Percentiles rank a stretch among this genome's conserved stretches.
These are phyloP conservation scores for Ischnus inquisitorius DNA, from an alignment of 2,888 invertebrate species.

Conservation along the genomic window DNA sequence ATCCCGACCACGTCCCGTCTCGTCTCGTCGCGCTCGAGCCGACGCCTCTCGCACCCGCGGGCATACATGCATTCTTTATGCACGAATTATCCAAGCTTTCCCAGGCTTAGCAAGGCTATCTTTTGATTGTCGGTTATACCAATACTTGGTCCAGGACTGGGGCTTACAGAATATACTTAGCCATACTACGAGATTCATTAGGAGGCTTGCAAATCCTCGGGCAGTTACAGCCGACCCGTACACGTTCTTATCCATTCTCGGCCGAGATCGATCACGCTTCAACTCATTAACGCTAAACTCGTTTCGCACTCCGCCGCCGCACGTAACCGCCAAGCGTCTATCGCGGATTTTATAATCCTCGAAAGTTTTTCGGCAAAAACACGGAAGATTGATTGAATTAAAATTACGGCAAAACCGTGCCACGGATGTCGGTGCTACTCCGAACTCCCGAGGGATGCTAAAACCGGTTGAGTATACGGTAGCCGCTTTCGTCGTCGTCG, in stretches of 20 bases:
- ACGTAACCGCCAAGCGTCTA: neutral
- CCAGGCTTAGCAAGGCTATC: neutral
- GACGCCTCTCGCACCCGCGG: too few relatives aligned
- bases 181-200: neutral
- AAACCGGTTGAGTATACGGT: constrained; percentile 49
- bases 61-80: too few relatives aligned
- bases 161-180: too few relatives aligned
- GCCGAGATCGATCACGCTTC: neutral
- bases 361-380: constrained; percentile 33
- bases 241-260: neutral
- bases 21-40: too few relatives aligned
- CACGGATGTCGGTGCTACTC: constrained; percentile 17
- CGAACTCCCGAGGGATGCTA: neutral
- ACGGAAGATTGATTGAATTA: constrained; percentile 46
- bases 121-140: neutral
- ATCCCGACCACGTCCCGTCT: neutral
- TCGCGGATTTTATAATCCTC: constrained; percentile 41
- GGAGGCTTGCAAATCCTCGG: neutral
- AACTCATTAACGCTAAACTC: constrained; percentile 32
- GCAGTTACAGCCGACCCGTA: neutral
- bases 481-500: constrained; percentile 37
- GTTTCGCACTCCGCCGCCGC: neutral
- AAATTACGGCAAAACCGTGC: constrained; percentile 39
- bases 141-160: neutral
- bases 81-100: too few relatives aligned